Conservation (phyloP, 2,797 vertebrate species). For the Pogoniulus pusillus region DNA sequence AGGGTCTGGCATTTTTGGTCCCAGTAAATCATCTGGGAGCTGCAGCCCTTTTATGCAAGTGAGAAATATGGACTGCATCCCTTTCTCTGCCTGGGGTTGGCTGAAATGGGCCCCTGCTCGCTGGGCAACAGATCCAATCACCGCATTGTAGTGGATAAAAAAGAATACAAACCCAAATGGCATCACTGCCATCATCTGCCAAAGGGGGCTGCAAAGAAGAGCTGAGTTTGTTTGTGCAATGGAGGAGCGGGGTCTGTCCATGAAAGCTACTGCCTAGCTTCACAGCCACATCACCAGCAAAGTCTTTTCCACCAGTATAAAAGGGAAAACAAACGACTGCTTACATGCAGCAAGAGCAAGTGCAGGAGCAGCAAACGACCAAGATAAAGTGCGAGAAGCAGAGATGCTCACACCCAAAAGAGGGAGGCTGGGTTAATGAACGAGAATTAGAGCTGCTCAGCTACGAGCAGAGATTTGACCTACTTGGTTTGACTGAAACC, state of each 20-base stretch:
- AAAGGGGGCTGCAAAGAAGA: not conserved
- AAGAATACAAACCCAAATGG: not conserved
- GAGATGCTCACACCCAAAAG: not conserved
- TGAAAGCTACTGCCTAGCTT: not conserved
- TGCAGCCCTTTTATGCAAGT: not conserved
- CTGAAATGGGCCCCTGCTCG: not conserved
- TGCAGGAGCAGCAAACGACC: not conserved
- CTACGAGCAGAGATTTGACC: slow-evolving; percentile 26
- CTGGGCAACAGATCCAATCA: not conserved
- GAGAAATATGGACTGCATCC: not conserved
- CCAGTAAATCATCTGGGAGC: not conserved
- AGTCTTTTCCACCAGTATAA: not conserved
- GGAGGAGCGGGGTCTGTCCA: not conserved
- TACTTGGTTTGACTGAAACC: slow-evolving; percentile 42
- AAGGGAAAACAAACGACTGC: not conserved
- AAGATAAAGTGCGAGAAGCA: not conserved
- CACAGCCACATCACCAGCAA: not conserved
- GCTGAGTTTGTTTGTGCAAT: not conserved
- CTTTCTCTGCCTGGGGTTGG: not conserved
- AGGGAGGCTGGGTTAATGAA: not conserved
- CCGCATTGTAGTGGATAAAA: not conserved
- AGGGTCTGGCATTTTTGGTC: not conserved
- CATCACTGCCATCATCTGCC: not conserved
- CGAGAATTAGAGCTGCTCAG: slow-evolving; percentile 8
- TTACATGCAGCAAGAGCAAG: not conserved